phyloP scores from a whole-genome alignment of 2,888 invertebrate species.

The Lasioglossum zephyrum region DNA sequence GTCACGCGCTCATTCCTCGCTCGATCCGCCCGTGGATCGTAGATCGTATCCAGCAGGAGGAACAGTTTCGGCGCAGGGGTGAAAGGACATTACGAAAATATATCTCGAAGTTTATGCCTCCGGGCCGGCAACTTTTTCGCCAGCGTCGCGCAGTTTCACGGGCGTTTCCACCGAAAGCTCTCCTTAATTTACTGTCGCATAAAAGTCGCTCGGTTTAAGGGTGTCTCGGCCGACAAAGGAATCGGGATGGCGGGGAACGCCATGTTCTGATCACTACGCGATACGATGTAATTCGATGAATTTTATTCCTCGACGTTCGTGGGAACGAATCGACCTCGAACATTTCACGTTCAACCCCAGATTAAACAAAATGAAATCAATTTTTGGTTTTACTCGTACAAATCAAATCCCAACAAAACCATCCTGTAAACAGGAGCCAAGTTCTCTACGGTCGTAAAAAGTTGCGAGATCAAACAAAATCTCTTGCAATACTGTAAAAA shows the following conservation, averaged over 20 bases:
- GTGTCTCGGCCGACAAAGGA: constrained; percentile 44
- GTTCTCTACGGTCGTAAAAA: too few species aligned
- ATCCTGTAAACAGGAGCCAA: too few species aligned
- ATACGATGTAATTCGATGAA: constrained; percentile 54
- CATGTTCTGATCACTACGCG: constrained; percentile 44
- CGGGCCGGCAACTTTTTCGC: constrained; percentile 54
- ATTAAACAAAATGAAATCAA: background rate
- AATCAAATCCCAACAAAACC: too few species aligned
- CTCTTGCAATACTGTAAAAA: too few species aligned
- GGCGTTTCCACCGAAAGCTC: constrained; percentile 33
- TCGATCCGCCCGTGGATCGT: constrained; percentile 14
- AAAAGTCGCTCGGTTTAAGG: constrained; percentile 56
- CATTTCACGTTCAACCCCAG: background rate
- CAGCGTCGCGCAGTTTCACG: constrained; percentile 35
- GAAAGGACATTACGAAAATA: background rate
- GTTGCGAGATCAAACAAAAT: too few species aligned
- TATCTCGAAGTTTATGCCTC: constrained; percentile 62
- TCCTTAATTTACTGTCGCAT: constrained; percentile 67
- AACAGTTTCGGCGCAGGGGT: background rate
- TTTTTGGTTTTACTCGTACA: too few species aligned
- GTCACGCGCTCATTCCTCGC: constrained; percentile 35
- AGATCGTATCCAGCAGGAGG: constrained; percentile 20
- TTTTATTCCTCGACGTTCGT: constrained; percentile 28
- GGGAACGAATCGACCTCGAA: constrained; percentile 9
- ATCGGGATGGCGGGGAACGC: background rate